These are phyloP conservation scores for Epinotia bilunana DNA, from an alignment of 2,888 invertebrate species.

Conservation along the genomic window DNA sequence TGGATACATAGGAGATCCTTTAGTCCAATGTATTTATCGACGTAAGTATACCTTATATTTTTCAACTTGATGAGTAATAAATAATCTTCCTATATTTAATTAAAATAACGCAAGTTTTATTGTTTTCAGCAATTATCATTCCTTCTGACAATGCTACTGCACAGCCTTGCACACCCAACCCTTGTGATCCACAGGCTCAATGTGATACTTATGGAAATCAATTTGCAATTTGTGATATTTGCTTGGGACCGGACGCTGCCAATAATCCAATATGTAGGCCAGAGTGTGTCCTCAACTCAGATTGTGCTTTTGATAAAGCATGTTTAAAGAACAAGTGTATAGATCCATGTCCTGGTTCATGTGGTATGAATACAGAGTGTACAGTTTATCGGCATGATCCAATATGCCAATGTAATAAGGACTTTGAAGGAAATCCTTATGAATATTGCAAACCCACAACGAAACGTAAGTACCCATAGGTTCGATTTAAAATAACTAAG, in stretches of 20 bases:
- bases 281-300: slow-evolving; percentile 92
- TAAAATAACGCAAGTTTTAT: neutral
- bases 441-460: slow-evolving; percentile 87
- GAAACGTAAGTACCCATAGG: slow-evolving; percentile 74
- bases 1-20: slow-evolving; percentile 92
- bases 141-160: slow-evolving; percentile 85
- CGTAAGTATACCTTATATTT: slow-evolving; percentile 65
- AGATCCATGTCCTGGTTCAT: slow-evolving; percentile 92
- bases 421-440: slow-evolving; percentile 90
- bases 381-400: slow-evolving; percentile 89
- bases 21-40: slow-evolving; percentile 87
- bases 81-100: neutral
- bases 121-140: slow-evolving; percentile 78
- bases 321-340: slow-evolving; percentile 90
- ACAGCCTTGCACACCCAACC: slow-evolving; percentile 90
- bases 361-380: slow-evolving; percentile 90
- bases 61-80: neutral
- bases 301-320: slow-evolving; percentile 91
- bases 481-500: neutral
- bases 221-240: slow-evolving; percentile 92
- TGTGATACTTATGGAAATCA: slow-evolving; percentile 90
- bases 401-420: slow-evolving; percentile 88
- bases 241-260: slow-evolving; percentile 87
- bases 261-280: slow-evolving; percentile 91
- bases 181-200: slow-evolving; percentile 87